Conservation (phyloP, 2,113 vertebrate genomes). For the Malurus elegans region DNA sequence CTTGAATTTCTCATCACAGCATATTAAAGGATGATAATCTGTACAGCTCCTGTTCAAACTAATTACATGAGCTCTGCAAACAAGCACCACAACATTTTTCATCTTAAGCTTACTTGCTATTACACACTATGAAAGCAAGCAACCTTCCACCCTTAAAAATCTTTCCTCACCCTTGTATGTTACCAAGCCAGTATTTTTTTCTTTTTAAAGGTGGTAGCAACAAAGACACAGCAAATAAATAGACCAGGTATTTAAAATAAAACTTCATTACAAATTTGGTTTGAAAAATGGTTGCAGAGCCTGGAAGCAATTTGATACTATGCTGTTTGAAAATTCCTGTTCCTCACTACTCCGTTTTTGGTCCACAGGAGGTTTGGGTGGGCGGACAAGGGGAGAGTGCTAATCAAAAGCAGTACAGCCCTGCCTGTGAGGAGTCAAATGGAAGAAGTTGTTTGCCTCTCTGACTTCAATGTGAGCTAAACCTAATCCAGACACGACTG, state of each 20-base stretch:
- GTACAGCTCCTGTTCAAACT: background rate
- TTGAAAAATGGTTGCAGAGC: background rate
- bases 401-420: slow-evolving; percentile 22
- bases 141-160: background rate
- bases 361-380: background rate
- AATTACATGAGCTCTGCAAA: background rate
- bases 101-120: background rate
- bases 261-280: background rate
- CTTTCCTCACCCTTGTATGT: background rate
- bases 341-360: background rate
- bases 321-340: background rate
- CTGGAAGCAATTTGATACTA: background rate
- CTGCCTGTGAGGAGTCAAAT: background rate
- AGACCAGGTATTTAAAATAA: background rate
- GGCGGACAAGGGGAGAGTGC: rapidly evolving
- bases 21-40: background rate
- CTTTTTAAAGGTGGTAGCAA: background rate
- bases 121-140: background rate
- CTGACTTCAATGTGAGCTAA: background rate
- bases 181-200: background rate
- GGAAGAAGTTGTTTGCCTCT: background rate
- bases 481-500: background rate
- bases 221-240: background rate
- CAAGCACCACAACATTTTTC: background rate
- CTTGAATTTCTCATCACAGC: background rate